Evolutionary conservation across 2,113 vertebrate species (phyloP).

Genomic region (Cavia aperea): DNA sequence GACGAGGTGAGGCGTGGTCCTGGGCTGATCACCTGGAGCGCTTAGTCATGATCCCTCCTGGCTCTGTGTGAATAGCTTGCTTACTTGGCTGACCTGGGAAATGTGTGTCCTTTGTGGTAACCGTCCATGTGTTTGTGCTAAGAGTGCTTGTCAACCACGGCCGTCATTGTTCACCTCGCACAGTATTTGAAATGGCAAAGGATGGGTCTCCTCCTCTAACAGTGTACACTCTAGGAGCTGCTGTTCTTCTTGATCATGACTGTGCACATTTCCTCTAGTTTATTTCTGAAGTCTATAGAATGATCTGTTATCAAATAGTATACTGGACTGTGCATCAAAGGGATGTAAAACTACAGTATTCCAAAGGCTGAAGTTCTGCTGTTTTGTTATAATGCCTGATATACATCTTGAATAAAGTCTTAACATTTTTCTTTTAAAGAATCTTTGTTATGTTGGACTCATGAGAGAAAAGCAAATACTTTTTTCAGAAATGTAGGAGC

Average conservation of each 20-base stretch:
- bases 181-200: constrained; percentile 55
- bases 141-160: constrained; percentile 30
- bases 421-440: constrained; percentile 76
- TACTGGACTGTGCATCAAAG: constrained; percentile 46
- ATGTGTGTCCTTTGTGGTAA: neutral
- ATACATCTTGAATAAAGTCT: constrained; percentile 80
- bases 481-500: neutral
- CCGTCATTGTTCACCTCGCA: constrained; percentile 43
- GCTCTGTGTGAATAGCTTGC: constrained; percentile 56
- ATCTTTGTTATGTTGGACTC: constrained; percentile 43
- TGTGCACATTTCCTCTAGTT: constrained; percentile 59
- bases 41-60: neutral
- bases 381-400: constrained; percentile 77
- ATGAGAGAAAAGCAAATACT: neutral
- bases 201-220: neutral
- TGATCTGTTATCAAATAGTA: constrained; percentile 52
- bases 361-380: constrained; percentile 74
- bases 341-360: constrained; percentile 66
- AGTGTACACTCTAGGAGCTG: neutral
- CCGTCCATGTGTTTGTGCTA: constrained; percentile 47
- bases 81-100: constrained; percentile 49
- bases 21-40: neutral
- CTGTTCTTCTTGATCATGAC: neutral
- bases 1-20: neutral
- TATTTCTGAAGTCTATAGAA: constrained; percentile 56